Percentiles rank a stretch among this genome's conserved stretches.
Conservation (phyloP, 1,140 invertebrate species). For the Phenacoccus solenopsis region DNA sequence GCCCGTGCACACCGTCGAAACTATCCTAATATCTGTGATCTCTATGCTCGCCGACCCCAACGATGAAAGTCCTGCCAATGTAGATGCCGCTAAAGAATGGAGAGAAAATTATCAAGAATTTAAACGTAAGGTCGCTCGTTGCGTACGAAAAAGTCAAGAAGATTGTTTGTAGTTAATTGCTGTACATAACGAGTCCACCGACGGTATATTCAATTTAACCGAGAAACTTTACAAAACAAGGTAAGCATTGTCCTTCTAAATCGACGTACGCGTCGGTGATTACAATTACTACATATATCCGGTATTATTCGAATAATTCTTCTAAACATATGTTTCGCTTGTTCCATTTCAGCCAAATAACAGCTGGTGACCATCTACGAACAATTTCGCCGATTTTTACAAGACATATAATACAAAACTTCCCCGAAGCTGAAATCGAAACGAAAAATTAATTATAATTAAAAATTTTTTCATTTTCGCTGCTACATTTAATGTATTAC, state of each 20-base stretch:
- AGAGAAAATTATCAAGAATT: conserved; percentile 93
- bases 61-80: conserved; percentile 99
- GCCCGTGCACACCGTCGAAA: conserved; percentile 98
- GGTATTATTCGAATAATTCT: too few species aligned
- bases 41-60: conserved; percentile 99
- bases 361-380: too few species aligned
- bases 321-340: too few species aligned
- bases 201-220: neutral
- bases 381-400: too few species aligned
- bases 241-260: neutral
- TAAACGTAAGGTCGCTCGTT: conserved; percentile 92
- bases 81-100: conserved; percentile 99
- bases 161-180: conserved; percentile 37
- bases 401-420: too few species aligned
- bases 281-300: neutral
- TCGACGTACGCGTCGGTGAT: neutral
- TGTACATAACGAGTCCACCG: neutral
- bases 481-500: neutral
- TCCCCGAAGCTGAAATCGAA: neutral
- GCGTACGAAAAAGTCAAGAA: conserved; percentile 97
- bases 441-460: neutral
- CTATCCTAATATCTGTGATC: conserved; percentile 97
- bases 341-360: too few species aligned
- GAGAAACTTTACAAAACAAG: neutral
- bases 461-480: neutral